Conservation (phyloP, 2,888 invertebrate genomes). For the Andrena chrysosceles region DNA sequence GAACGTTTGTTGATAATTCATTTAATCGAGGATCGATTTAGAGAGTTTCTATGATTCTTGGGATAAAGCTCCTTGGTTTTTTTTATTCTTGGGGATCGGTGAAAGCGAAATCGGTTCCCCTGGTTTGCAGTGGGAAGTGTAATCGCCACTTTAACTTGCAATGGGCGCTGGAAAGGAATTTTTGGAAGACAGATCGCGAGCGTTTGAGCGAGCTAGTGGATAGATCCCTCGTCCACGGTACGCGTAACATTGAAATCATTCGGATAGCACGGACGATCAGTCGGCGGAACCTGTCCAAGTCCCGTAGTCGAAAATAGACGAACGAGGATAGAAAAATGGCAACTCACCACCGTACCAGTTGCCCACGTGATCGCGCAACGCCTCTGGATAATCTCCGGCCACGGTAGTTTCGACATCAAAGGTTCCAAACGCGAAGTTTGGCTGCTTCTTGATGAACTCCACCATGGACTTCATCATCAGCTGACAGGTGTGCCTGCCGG, state of each 20-base stretch:
- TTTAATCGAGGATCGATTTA: background rate
- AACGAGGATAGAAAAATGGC: constrained; percentile 16
- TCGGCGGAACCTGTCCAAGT: background rate
- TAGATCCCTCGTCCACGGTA: no score
- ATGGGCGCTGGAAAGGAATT: no score
- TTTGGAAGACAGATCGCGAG: no score
- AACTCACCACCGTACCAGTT: constrained; percentile 87
- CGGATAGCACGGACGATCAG: constrained; percentile 3
- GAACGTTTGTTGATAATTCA: no score
- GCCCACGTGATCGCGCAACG: constrained; percentile 86
- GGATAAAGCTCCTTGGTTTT: background rate
- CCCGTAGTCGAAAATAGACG: constrained; percentile 29
- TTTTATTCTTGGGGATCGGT: background rate
- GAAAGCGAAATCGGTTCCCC: background rate
- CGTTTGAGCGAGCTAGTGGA: no score
- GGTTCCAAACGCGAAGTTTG: constrained; percentile 85
- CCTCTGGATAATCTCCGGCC: constrained; percentile 77
- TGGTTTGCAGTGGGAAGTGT: no score
- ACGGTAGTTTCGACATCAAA: constrained; percentile 87
- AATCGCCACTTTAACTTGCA: no score
- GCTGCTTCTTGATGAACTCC: constrained; percentile 85
- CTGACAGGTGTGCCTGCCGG: constrained; percentile 91
- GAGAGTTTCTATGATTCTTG: background rate
- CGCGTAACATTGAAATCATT: background rate
- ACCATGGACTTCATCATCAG: constrained; percentile 91